Evolutionary conservation across 1,140 invertebrate genomes (phyloP), one percentile per base, ranked within the genome.

Genomic region (Drosophila lacteicornis): DNA sequence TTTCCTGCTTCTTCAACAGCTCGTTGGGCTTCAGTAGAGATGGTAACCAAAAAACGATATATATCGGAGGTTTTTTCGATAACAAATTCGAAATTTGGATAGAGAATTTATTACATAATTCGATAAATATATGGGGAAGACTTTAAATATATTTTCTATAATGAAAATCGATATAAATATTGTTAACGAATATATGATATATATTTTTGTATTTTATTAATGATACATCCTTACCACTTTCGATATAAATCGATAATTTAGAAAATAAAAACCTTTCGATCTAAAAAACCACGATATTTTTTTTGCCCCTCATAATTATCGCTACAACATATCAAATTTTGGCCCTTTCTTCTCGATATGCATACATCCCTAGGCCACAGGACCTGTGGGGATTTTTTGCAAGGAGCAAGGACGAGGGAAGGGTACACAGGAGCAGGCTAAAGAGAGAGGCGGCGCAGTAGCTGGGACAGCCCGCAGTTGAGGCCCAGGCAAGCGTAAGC

Each of bases 401-500:
- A 3, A 7, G 15, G 3, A 12, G 19, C 9, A 30, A 33, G 17
- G 38, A 1, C 22, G 12, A 5, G 12, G 3, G 59, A 5, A n/a
- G 46, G 7, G 19, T 15, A n/a, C 17, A 36, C 27, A 22, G 51
- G 13, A 33, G 15, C 25, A 17, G 33, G 9, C 27, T 17, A 22
- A 53, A 46, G 33, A 40, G 19, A 46, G 50, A 5, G 55, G 13
- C 8, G 7, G 9, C 17, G 3, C n/a, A 49, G 55, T 13, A 36
- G 36, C 22, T 12, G 55, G 55, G 22, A 43, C 40, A 51, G 50
- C 77, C 58, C 62, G 58, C 74, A 75, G 70, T 68, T 80, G 77
- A 61, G 50, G 43, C 59, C 47, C 80, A 88, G 61, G 80, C 77
- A 83, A 70, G 77, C 84, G 84, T 83, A 71, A 87, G 84, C 84